Percentiles rank a stretch among this genome's conserved stretches.
Conservation (phyloP, 2,888 invertebrate genomes). For the Ischnura elegans region DNA sequence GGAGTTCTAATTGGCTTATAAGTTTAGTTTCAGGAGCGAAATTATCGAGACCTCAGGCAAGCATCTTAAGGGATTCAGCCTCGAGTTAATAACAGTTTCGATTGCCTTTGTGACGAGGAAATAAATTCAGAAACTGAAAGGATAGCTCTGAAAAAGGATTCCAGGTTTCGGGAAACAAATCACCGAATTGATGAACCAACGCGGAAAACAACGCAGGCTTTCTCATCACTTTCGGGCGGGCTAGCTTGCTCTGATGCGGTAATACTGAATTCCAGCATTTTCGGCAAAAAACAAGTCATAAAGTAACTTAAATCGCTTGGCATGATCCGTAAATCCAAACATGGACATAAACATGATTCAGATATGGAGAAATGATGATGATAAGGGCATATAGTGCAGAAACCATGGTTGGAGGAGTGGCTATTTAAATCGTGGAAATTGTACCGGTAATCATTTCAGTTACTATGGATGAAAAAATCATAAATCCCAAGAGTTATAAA, state of each 20-base stretch:
- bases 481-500: no score
- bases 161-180: neutral
- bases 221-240: neutral
- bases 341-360: no score
- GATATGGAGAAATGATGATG: no score
- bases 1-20: slow-evolving; percentile 31
- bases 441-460: no score
- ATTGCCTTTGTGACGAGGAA: neutral
- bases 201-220: neutral
- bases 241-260: neutral
- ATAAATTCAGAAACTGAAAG: slow-evolving; percentile 6
- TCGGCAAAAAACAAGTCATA: no score
- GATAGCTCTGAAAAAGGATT: neutral
- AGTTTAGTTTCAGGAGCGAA: slow-evolving; percentile 4
- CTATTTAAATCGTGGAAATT: no score
- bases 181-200: neutral
- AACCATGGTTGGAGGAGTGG: no score
- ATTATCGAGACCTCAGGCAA: neutral
- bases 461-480: no score
- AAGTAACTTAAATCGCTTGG: no score
- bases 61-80: neutral
- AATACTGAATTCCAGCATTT: neutral
- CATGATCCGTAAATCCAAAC: no score
- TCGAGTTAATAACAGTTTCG: neutral
- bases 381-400: no score